Evolutionary conservation across 2,113 vertebrate genomes (phyloP).

Genomic region (Dasyprocta punctata): DNA sequence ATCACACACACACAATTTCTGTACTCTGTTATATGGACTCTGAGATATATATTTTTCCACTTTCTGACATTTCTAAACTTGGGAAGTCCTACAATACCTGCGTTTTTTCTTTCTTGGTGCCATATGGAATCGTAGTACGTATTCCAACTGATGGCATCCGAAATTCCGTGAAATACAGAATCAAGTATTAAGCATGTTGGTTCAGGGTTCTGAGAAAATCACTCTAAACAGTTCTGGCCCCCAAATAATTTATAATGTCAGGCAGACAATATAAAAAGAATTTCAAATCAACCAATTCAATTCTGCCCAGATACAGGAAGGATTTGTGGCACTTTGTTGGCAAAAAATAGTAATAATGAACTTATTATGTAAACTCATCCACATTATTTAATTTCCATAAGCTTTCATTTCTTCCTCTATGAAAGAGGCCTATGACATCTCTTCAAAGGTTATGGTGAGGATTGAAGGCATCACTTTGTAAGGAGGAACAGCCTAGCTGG

Average conservation of each 20-base stretch:
- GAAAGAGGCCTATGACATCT: background rate
- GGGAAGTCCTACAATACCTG: background rate
- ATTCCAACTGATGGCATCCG: background rate
- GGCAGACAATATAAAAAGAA: background rate
- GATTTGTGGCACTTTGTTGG: background rate
- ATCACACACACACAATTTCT: background rate
- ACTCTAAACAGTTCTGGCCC: background rate
- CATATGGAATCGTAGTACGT: background rate
- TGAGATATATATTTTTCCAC: slow-evolving; percentile 19
- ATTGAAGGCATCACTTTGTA: background rate
- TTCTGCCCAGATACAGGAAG: background rate
- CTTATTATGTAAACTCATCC: background rate
- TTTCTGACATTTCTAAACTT: slow-evolving; percentile 52
- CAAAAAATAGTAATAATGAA: background rate
- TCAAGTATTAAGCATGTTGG: background rate
- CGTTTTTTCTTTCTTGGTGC: slow-evolving; percentile 18
- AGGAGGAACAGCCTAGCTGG: background rate
- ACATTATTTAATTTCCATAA: background rate
- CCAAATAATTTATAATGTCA: slow-evolving; percentile 46
- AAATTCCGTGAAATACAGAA: slow-evolving; percentile 9
- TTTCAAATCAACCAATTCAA: background rate
- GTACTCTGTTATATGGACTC: background rate
- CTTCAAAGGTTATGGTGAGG: background rate
- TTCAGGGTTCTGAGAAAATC: slow-evolving; percentile 31
- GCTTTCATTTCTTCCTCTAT: background rate